Evolutionary conservation across 2,797 vertebrate genomes (phyloP).

Genomic region (Typhlichthys subterraneus): DNA sequence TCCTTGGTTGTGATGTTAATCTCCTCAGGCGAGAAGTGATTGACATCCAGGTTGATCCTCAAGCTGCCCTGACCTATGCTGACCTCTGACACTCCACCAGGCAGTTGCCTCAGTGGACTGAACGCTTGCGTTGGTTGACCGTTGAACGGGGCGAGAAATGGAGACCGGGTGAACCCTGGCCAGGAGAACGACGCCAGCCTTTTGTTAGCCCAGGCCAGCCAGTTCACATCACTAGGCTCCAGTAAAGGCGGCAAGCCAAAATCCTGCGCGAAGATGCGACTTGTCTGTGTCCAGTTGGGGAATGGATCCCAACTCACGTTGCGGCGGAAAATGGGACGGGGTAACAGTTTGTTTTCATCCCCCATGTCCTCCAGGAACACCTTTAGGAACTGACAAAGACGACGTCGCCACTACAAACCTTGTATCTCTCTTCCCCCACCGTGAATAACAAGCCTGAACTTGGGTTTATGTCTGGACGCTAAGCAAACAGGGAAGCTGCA

Average conservation of each 20-base stretch:
- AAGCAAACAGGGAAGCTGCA: constrained; percentile 36
- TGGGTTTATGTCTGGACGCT: constrained; percentile 28
- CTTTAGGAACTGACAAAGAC: constrained; percentile 10
- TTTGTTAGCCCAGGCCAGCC: constrained; percentile 73
- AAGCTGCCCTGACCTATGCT: constrained; percentile 60
- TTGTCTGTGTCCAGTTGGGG: constrained; percentile 68
- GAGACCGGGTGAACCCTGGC: constrained; percentile 53
- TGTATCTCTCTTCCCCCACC: constrained; percentile 30
- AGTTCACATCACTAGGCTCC: constrained; percentile 67
- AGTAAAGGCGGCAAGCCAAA: constrained; percentile 74
- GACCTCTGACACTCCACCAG: constrained; percentile 66
- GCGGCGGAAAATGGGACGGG: constrained; percentile 71
- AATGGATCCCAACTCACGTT: constrained; percentile 72
- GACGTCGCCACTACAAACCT: constrained; percentile 20
- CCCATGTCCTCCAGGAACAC: constrained; percentile 53
- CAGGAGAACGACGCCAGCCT: constrained; percentile 61
- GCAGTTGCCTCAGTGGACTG: constrained; percentile 29
- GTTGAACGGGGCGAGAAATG: constrained; percentile 47
- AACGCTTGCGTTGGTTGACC: constrained; percentile 1
- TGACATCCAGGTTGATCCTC: constrained; percentile 74
- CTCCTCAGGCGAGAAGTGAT: constrained; percentile 73
- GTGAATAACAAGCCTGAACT: constrained; percentile 35
- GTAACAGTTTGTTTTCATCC: constrained; percentile 61
- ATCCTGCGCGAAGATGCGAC: constrained; percentile 63
- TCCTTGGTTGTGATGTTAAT: constrained; percentile 71